These are phyloP conservation scores for Ashinkailepas kermadecensis DNA, from an alignment of 2,888 invertebrate genomes.

Conservation along the genomic window DNA sequence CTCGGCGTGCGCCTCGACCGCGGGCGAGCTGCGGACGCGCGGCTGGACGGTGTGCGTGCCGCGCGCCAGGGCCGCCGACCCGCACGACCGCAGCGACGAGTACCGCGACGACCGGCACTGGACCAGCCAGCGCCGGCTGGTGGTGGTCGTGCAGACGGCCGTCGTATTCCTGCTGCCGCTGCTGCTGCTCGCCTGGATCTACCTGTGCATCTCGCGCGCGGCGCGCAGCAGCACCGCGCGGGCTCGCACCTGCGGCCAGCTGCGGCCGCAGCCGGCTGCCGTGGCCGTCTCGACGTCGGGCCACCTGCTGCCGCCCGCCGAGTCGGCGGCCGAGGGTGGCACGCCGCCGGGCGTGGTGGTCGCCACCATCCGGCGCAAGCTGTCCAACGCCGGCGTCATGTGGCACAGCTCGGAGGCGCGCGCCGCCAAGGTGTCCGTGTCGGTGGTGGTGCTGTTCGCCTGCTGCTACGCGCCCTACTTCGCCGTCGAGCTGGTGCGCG, in stretches of 20 bases:
- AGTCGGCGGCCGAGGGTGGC: not conserved
- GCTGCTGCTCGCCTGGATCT: slow-evolving; percentile 58
- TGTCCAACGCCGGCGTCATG: slow-evolving; percentile 75
- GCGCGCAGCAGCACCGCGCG: slow-evolving; percentile 63
- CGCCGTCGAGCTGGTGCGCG: slow-evolving; percentile 15
- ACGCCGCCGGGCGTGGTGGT: slow-evolving; percentile 39
- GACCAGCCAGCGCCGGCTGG: slow-evolving; percentile 28
- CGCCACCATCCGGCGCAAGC: slow-evolving; percentile 64
- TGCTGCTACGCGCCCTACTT: slow-evolving; percentile 52
- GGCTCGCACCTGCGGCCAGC: slow-evolving; percentile 46
- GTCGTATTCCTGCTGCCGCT: slow-evolving; percentile 41
- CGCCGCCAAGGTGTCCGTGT: slow-evolving; percentile 74
- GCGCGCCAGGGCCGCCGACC: not conserved
- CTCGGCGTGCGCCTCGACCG: slow-evolving; percentile 35
- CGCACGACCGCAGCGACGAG: slow-evolving; percentile 20
- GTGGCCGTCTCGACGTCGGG: not conserved
- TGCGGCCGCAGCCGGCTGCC: not conserved
- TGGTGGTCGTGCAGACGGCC: slow-evolving; percentile 28
- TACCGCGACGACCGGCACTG: slow-evolving; percentile 23
- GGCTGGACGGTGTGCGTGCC: slow-evolving; percentile 12
- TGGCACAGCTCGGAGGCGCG: slow-evolving; percentile 80
- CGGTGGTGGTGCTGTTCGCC: slow-evolving; percentile 62
- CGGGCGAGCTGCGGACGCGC: slow-evolving; percentile 11
- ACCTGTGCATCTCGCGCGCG: slow-evolving; percentile 64
- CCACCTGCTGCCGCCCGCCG: not conserved